phyloP scores from a whole-genome alignment of 2,888 invertebrate species.

The Rhagonycha fulva region DNA sequence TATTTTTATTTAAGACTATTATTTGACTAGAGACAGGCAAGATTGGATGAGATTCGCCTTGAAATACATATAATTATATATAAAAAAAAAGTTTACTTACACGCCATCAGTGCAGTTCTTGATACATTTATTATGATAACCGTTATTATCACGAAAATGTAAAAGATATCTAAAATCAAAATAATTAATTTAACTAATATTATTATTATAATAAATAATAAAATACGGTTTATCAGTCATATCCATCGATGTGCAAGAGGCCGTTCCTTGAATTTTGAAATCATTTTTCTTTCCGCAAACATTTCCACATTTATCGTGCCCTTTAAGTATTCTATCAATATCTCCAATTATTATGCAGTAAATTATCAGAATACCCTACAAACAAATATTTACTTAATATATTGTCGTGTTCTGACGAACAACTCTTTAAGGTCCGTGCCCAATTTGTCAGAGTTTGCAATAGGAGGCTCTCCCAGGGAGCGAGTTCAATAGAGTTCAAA shows the following conservation, averaged over 20 bases:
- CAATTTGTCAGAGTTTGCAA: too few relatives aligned
- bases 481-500: too few relatives aligned
- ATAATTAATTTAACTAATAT: not conserved
- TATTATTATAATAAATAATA: not conserved
- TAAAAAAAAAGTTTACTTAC: not conserved
- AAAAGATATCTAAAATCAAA: not conserved
- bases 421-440: too few relatives aligned
- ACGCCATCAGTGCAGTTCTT: not conserved
- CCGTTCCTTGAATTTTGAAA: constrained; percentile 42
- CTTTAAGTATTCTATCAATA: constrained; percentile 62
- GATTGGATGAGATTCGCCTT: too few relatives aligned
- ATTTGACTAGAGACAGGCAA: too few relatives aligned
- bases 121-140: not conserved
- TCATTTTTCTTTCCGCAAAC: constrained; percentile 63
- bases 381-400: not conserved
- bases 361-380: constrained; percentile 42
- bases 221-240: constrained; percentile 51
- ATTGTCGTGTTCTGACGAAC: too few relatives aligned
- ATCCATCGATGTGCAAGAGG: constrained; percentile 55
- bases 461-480: too few relatives aligned
- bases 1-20: too few relatives aligned
- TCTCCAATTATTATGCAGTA: constrained; percentile 60
- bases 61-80: too few relatives aligned
- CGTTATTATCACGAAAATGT: not conserved
- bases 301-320: constrained; percentile 68